These are phyloP conservation scores for Microhierax caerulescens DNA, from an alignment of 2,797 vertebrate species.

Conservation along the genomic window DNA sequence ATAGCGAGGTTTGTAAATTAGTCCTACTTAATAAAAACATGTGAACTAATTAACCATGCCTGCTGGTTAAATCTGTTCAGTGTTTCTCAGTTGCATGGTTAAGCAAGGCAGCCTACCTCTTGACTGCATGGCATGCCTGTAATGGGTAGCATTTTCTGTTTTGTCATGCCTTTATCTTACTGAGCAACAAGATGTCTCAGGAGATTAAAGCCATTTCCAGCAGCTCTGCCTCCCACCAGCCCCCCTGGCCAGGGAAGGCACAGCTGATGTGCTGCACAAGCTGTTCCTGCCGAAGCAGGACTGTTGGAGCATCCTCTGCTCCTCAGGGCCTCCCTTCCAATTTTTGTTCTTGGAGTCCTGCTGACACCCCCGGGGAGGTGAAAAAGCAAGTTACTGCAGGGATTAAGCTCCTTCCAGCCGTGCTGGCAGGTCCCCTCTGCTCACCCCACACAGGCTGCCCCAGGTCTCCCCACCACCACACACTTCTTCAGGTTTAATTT, in stretches of 20 bases:
- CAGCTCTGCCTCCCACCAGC: not conserved
- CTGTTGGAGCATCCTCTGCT: not conserved
- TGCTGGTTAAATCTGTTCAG: not conserved
- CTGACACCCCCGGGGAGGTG: not conserved
- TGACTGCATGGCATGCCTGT: not conserved
- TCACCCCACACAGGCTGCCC: not conserved
- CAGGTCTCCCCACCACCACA: not conserved
- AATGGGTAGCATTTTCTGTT: not conserved
- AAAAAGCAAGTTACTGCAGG: not conserved
- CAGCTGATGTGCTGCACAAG: not conserved
- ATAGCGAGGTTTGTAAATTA: not conserved
- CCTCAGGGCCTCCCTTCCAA: not conserved
- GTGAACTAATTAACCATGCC: not conserved
- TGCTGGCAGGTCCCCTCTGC: not conserved
- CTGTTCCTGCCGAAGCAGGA: not conserved
- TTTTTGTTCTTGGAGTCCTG: not conserved
- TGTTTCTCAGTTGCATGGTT: not conserved
- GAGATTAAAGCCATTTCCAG: not conserved
- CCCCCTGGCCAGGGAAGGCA: accelerated
- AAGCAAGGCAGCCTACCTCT: not conserved
- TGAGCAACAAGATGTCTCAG: not conserved
- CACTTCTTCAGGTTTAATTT: not conserved
- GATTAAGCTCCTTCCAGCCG: not conserved
- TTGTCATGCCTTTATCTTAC: not conserved
- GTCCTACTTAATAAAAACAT: not conserved